These are phyloP conservation scores for Sebastes kiyomatsui DNA, from an alignment of 2,797 vertebrate genomes.

Conservation along the genomic window DNA sequence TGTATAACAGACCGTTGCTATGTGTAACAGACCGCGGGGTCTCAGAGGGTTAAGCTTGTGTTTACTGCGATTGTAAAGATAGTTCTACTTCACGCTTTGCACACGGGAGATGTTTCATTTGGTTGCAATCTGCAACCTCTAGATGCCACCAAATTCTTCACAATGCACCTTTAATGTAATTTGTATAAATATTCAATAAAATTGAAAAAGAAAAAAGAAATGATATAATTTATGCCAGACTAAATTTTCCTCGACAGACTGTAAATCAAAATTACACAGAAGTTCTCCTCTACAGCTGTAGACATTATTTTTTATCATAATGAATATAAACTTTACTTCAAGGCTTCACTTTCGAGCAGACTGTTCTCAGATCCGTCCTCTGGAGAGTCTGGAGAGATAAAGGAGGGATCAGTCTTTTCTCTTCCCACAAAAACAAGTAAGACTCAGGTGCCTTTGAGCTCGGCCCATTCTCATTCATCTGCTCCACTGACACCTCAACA, in stretches of 20 bases:
- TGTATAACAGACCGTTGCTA: too few relatives aligned
- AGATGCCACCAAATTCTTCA: too few relatives aligned
- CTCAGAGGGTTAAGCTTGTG: too few relatives aligned
- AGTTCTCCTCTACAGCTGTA: not conserved
- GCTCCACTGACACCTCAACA: not conserved
- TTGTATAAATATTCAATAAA: not conserved
- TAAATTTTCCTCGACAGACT: not conserved
- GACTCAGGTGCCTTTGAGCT: not conserved
- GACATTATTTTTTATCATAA: not conserved
- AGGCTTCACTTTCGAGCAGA: not conserved
- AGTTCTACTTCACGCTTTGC: too few relatives aligned
- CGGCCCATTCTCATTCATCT: not conserved
- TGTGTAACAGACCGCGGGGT: too few relatives aligned
- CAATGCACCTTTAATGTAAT: not conserved
- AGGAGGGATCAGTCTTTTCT: not conserved
- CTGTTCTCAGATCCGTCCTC: slow-evolving; percentile 8
- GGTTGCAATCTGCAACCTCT: too few relatives aligned
- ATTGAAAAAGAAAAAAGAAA: not conserved
- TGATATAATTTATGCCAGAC: not conserved
- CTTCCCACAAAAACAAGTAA: not conserved
- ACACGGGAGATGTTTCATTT: too few relatives aligned
- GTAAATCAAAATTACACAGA: not conserved
- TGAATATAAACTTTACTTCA: not conserved
- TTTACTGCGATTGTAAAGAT: too few relatives aligned
- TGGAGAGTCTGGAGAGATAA: not conserved